phyloP scores from a whole-genome alignment of 2,113 vertebrate genomes.

The Cephalophus harveyi region DNA sequence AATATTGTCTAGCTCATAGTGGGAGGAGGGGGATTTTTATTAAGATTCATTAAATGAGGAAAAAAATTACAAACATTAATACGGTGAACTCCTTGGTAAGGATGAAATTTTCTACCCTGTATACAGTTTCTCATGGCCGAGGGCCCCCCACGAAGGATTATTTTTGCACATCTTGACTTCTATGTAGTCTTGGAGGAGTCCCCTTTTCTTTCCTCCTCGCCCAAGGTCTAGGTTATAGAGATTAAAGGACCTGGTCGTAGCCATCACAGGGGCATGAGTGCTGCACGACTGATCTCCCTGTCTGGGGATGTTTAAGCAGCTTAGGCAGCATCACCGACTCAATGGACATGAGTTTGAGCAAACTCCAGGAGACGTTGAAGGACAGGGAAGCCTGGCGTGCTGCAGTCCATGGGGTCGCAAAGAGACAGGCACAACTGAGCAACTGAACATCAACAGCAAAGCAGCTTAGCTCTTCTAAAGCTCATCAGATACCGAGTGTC shows the following conservation, averaged over 20 bases:
- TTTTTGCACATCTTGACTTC: background rate
- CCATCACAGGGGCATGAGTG: background rate
- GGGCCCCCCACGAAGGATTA: background rate
- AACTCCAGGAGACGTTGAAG: background rate
- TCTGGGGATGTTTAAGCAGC: conserved; percentile 46
- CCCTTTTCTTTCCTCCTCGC: background rate
- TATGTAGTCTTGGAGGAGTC: background rate
- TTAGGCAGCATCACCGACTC: conserved; percentile 21
- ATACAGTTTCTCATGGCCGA: background rate
- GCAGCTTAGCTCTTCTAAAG: conserved; percentile 65
- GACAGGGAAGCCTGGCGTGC: background rate
- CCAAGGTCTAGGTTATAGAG: conserved; percentile 2
- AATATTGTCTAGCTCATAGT: background rate
- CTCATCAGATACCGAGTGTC: conserved; percentile 28
- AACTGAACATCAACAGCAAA: background rate
- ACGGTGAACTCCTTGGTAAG: background rate
- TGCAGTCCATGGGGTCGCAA: background rate
- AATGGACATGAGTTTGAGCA: background rate
- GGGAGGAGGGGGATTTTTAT: background rate
- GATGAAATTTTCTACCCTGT: background rate
- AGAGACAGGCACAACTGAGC: background rate
- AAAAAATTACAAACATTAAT: background rate
- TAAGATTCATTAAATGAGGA: background rate
- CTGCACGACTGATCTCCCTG: background rate
- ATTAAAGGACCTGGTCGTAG: background rate